phyloP scores from a whole-genome alignment of 1,140 invertebrate genomes.

The Diachasmimorpha longicaudata region DNA sequence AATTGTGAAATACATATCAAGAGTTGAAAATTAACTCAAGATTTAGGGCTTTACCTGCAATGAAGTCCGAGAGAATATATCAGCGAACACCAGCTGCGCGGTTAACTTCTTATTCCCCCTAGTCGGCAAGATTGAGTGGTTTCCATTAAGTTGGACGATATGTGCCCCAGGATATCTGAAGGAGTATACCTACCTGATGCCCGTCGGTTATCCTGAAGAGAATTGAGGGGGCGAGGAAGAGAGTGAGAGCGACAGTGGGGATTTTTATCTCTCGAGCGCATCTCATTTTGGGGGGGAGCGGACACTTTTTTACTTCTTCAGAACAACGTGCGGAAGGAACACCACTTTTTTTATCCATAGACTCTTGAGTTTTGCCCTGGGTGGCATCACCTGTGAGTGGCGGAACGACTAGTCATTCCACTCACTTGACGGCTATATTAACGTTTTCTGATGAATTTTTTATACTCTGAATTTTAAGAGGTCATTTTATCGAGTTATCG shows the following conservation, averaged over 20 bases:
- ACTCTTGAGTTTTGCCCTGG: not conserved
- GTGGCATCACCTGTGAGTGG: not conserved
- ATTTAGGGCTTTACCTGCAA: not conserved
- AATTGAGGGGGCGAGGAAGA: not conserved
- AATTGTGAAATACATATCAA: too few relatives aligned
- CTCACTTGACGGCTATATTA: not conserved
- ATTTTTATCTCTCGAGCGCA: slow-evolving; percentile 2
- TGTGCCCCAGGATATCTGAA: not conserved
- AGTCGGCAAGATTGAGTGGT: slow-evolving; percentile 18
- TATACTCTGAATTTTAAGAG: not conserved
- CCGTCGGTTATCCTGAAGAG: not conserved
- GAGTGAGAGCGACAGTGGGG: not conserved
- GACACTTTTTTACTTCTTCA: not conserved
- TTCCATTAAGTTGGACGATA: slow-evolving; percentile 22
- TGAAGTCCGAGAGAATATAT: not conserved
- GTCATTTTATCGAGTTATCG: not conserved
- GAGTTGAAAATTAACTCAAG: not conserved
- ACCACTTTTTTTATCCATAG: not conserved
- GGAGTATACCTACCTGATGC: slow-evolving; percentile 18
- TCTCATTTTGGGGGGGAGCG: not conserved
- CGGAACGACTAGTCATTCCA: not conserved
- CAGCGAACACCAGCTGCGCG: slow-evolving; percentile 15
- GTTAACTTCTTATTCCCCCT: slow-evolving; percentile 1
- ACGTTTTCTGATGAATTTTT: not conserved
- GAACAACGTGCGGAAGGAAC: not conserved